Base-by-base conservation (phyloP, 2,113 vertebrate species). In the Opisthocomus hoazin region DNA sequence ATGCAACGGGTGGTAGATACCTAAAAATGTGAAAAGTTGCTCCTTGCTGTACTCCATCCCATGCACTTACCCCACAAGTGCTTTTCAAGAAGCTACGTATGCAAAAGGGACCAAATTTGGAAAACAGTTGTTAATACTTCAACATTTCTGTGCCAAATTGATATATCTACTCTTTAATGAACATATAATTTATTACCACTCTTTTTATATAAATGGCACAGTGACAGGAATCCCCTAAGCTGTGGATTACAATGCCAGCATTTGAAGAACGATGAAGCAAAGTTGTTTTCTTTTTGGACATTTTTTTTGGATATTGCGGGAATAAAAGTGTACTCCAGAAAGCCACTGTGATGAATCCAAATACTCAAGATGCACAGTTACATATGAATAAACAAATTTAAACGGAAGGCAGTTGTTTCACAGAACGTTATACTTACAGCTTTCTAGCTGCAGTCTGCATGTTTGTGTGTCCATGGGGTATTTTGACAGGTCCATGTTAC, bases 381-480 rank as follows among this genome's bases (percentile, higher is more conserved):
- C 16, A 41, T 22, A 57, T 7, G 27, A 85, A 92, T 45, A 82
- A 81, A 84, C 9, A 76, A 39, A 78, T 29, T 16, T 45, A 60
- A 84, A 86, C 32, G 21, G 18, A 90, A 41, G 17, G 19, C 13
- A 37, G 9, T 37, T 34, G 64, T 61, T 51, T 54, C 26, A 4
- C 29, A n/a, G 54, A 75, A 43, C 1, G 7, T 65, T 54, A 27
- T 95, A 98, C 98, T 98, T 96, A 98, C 98, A 98, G 88, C 98
- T 98, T 95, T 98, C 98, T 50, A 98, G 95, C 79, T 98, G 98
- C 84, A 98, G 45, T 77, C 32, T 97, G 96, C 98, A 98, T 2
- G 97, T 98, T 85, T 98, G 98, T 54, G 97, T 98, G 94, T 98
- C 98, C 98, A 98, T 98, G 53, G 98, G 98, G n/a, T 98, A 98